Evolutionary conservation across 2,797 vertebrate species (phyloP), one percentile per base, ranked within the genome.

Genomic region (Psittacula derbiana): DNA sequence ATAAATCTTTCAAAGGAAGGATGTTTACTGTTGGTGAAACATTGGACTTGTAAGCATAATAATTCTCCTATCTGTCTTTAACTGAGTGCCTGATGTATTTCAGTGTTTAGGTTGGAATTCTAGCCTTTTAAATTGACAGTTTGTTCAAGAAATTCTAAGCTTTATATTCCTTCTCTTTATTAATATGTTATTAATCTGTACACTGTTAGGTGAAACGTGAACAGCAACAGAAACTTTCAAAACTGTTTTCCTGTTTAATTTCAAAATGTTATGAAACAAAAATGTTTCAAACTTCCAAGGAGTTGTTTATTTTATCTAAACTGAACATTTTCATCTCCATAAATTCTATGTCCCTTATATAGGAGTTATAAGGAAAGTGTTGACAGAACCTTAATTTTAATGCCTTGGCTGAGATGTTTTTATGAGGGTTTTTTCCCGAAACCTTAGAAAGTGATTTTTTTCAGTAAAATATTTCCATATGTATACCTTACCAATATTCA

Each of bases 381-480:
- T 80, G 81, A 89, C 65, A 90, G 70, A 96, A 71, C 25, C 55
- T 66, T 95, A 81, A 86, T 92, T 95, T 92, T 88, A 96, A 91
- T 91, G 74, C 78, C 53, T 95, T 92, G 62, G 21, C 78, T 61
- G 71, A 96, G 85, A 95, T 66, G 17, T 80, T 91, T 95, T 93
- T 75, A 44, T 88, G 81, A 82, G 46, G 43, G 18, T 8, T 76
- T 83, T 88, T 83, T 36, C 60, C 55, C 90, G 92, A 89, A 96
- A 95, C 74, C 44, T 72, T 92, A 94, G 74, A 83, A 97, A 86
- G 80, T 78, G 57, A 92, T 92, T 95, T 97, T 97, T 97, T 96
- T 96, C 86, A 88, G 81, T 91, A 97, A 96, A 97, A 88, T 92
- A 95, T 93, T 97, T 96, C 91, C 91, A 76, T 87, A 62, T 95